These are phyloP conservation scores for Scolanthus callimorphus DNA, from an alignment of 92 coral and sea anemone species.

Conservation along the genomic window DNA sequence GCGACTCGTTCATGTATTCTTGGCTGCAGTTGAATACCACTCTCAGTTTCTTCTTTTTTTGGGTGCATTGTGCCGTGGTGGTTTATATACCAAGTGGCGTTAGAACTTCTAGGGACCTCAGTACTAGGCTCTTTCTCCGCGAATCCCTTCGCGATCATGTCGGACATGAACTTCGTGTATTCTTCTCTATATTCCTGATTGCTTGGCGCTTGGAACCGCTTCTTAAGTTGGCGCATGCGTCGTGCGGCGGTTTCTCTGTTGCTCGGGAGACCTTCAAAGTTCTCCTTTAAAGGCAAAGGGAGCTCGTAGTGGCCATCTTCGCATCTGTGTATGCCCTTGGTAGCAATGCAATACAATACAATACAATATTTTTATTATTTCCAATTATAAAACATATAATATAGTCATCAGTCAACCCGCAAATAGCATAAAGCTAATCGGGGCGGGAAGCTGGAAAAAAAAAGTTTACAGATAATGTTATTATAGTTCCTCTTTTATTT, in stretches of 20 bases:
- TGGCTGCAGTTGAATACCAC: constrained; percentile 52
- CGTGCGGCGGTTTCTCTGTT: constrained; percentile 32
- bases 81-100: constrained; percentile 27
- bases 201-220: constrained; percentile 9
- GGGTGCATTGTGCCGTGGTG: constrained; percentile 58
- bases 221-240: constrained; percentile 35
- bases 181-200: constrained; percentile 36
- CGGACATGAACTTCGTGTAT: constrained; percentile 37
- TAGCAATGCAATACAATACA: too few relatives aligned
- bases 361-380: too few relatives aligned
- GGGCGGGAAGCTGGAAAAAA: too few relatives aligned
- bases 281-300: constrained; percentile 33
- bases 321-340: constrained; percentile 24
- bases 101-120: neutral
- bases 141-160: constrained; percentile 37
- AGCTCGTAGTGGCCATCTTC: constrained; percentile 54
- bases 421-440: too few relatives aligned
- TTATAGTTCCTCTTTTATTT: too few relatives aligned
- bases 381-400: too few relatives aligned
- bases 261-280: constrained; percentile 11
- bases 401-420: too few relatives aligned
- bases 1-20: constrained; percentile 22
- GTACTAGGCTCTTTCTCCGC: constrained; percentile 17
- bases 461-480: too few relatives aligned
- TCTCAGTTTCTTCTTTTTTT: constrained; percentile 48